Evolutionary conservation across 2,888 invertebrate species (phyloP), one percentile per base, ranked within the genome.

Genomic region (Euzophera pinguis): DNA sequence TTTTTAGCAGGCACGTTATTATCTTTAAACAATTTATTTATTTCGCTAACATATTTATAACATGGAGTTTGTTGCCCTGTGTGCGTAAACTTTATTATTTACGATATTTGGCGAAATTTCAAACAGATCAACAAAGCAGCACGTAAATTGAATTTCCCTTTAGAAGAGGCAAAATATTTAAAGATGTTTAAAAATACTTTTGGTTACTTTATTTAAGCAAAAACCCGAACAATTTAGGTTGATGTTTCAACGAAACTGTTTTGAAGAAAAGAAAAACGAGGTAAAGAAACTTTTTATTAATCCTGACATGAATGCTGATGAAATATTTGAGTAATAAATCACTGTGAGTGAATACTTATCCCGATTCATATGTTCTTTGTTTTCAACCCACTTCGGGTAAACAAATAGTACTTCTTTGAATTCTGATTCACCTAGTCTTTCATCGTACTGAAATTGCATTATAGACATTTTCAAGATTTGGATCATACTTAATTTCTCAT

Each of bases 91-190:
- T 16, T 45, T 45, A 45, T 45, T 45, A 45, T 32, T 45, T 45
- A 14, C 32, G 32, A 14, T 32, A 45, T 45, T 45, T 45, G 45
- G 45, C 45, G 32, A 32, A 32, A 32, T 45, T 45, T 45, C 45
- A 45, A 45, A 16, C 45, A 10, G 45, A 32, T 45, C 32, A 32
- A 45, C 14, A 14, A 14, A 14, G 45, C 16, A 16, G 7, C 3
- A 32, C 1, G 45, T 29, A 53, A 49, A 53, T 45, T 45, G 14
- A 45, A 45, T 45, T 45, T n/a, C n/a, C 45, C 45, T 45, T 45
- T 45, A 34, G 10, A 45, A 45, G 45, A 45, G 32, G 16, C 32
- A 45, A 29, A 32, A 14, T 0, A n/a, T 9, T 10, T 14, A 1
- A n/a, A 16, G 14, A 45, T 14, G 10, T 45, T 10, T 32, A 32